These are phyloP conservation scores for Eudyptes chrysolophus DNA, from an alignment of 2,113 vertebrate species.

Conservation along the genomic window DNA sequence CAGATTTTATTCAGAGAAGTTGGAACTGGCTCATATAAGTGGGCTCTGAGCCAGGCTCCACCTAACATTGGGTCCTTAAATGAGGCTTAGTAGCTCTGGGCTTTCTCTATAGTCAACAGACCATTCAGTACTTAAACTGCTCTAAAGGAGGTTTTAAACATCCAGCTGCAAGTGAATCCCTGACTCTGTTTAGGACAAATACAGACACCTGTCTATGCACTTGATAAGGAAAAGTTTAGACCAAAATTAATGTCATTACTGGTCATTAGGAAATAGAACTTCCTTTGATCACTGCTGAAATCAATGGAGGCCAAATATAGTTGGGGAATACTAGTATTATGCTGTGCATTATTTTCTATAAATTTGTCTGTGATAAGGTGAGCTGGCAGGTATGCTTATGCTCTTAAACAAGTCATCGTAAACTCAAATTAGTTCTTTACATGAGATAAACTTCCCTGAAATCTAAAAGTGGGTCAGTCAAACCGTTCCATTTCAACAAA, in stretches of 20 bases:
- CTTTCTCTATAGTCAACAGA: not conserved
- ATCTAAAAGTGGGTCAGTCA: not conserved
- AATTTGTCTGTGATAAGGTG: not conserved
- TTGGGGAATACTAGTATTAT: not conserved
- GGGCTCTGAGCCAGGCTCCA: not conserved
- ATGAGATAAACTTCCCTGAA: not conserved
- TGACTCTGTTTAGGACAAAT: not conserved
- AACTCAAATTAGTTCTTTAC: not conserved
- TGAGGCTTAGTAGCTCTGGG: not conserved
- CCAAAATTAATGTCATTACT: not conserved
- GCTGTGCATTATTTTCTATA: not conserved
- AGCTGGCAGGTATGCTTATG: not conserved
- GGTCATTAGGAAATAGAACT: not conserved
- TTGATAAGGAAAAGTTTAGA: not conserved
- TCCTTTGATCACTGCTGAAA: not conserved
- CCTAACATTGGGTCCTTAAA: not conserved
- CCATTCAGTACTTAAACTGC: fast-evolving
- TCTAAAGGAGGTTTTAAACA: not conserved
- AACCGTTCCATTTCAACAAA: not conserved
- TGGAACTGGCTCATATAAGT: not conserved
- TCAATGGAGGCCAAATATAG: not conserved
- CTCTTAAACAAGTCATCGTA: not conserved
- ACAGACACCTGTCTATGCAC: not conserved
- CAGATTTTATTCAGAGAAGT: not conserved
- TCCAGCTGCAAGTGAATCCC: not conserved